Evolutionary conservation across 2,113 vertebrate genomes (phyloP).

Genomic region (Python bivittatus): DNA sequence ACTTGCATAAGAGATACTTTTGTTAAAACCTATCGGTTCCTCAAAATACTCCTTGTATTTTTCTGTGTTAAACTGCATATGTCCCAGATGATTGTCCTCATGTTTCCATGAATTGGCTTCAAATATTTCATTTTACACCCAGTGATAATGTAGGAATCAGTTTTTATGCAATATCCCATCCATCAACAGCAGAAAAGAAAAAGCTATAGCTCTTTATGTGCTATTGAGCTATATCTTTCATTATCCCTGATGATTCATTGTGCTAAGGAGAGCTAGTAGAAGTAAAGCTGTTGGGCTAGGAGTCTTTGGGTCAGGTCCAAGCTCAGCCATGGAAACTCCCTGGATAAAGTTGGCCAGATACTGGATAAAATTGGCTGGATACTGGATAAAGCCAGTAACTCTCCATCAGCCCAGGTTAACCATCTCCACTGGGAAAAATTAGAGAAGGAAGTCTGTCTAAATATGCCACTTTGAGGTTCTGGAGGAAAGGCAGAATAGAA

Average conservation of each 20-base stretch:
- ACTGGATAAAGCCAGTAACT: not conserved
- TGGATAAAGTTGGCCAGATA: not conserved
- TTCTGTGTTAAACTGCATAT: not conserved
- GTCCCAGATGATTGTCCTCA: not conserved
- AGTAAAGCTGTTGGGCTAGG: not conserved
- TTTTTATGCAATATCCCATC: not conserved
- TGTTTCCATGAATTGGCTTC: not conserved
- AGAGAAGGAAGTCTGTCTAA: not conserved
- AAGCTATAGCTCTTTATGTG: not conserved
- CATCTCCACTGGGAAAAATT: not conserved
- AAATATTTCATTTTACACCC: not conserved
- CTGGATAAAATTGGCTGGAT: too few relatives aligned
- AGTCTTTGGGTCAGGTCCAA: not conserved
- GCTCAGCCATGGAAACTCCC: not conserved
- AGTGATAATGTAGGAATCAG: not conserved
- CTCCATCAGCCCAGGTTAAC: not conserved
- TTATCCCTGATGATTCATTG: too few relatives aligned
- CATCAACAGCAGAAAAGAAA: not conserved
- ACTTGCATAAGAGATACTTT: not conserved
- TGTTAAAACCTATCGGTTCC: not conserved
- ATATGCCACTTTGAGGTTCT: not conserved
- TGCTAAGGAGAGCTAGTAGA: not conserved
- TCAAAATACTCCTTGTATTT: not conserved
- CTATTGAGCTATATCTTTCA: not conserved
- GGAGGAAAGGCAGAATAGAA: not conserved